Percentiles rank a stretch among this genome's conserved stretches.
Conservation (phyloP, 1,140 invertebrate species). For the Anoplolepis gracilipes region DNA sequence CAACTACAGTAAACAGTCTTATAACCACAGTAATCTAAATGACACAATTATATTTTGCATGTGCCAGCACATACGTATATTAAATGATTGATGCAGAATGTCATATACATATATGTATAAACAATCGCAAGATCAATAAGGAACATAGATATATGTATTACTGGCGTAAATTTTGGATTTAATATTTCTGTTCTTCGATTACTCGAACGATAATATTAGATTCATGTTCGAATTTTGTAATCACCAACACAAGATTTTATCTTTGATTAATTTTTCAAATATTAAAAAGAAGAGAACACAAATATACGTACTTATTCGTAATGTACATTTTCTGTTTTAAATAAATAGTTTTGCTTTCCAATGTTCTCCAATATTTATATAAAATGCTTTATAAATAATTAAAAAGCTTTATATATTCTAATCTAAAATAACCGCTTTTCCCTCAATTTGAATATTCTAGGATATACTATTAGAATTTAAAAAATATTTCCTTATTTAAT, state of each 20-base stretch:
- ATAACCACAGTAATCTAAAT: constrained; percentile 20
- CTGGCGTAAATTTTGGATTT: constrained; percentile 39
- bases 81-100: constrained; percentile 36
- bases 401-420: background rate
- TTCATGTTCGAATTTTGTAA: background rate
- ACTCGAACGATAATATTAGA: background rate
- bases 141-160: constrained; percentile 15
- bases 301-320: background rate
- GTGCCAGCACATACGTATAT: background rate
- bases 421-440: background rate
- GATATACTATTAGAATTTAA: background rate
- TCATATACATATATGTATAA: constrained; percentile 22
- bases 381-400: background rate
- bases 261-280: background rate
- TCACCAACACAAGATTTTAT: constrained; percentile 1
- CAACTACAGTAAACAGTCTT: background rate
- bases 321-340: too few species aligned
- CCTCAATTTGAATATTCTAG: background rate
- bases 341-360: background rate
- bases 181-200: background rate
- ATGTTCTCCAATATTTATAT: background rate
- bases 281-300: background rate
- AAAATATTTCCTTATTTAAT: background rate
- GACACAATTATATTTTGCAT: constrained; percentile 16
- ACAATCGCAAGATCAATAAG: constrained; percentile 46